Evolutionary conservation across 2,113 vertebrate genomes (phyloP).

Genomic region (Cynopterus brachyotis): DNA sequence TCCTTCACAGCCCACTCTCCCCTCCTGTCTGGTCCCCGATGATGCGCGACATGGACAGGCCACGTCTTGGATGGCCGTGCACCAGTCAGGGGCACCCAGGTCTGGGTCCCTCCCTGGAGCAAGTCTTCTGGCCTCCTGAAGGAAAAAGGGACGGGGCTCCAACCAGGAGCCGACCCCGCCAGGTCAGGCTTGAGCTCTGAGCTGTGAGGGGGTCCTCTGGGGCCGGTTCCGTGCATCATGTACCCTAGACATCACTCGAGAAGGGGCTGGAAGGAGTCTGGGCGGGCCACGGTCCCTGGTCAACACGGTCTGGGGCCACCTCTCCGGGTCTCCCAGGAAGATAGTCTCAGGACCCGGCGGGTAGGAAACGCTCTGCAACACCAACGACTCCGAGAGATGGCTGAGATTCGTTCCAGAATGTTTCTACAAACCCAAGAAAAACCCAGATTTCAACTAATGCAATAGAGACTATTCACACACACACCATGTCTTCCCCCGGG

Average conservation of each 20-base stretch:
- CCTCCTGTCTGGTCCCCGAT: neutral
- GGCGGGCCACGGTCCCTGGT: neutral
- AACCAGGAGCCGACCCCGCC: neutral
- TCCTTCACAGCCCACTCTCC: neutral
- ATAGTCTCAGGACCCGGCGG: neutral
- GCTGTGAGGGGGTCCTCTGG: neutral
- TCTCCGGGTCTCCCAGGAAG: neutral
- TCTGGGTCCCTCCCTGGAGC: neutral
- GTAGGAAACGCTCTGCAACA: neutral
- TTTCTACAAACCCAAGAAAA: neutral
- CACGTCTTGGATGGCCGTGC: neutral
- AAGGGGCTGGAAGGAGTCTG: neutral
- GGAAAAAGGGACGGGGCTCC: neutral
- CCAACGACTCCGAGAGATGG: neutral
- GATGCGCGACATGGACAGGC: neutral
- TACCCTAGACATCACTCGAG: neutral
- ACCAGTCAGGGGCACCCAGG: neutral
- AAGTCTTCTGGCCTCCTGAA: neutral
- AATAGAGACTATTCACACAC: neutral
- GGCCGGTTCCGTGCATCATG: no score
- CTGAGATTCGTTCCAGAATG: neutral
- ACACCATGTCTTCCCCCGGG: neutral
- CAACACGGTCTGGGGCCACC: neutral
- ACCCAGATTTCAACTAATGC: neutral
- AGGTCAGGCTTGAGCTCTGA: neutral